Conservation (phyloP, 2,113 vertebrate genomes). For the Xenopus tropicalis region DNA sequence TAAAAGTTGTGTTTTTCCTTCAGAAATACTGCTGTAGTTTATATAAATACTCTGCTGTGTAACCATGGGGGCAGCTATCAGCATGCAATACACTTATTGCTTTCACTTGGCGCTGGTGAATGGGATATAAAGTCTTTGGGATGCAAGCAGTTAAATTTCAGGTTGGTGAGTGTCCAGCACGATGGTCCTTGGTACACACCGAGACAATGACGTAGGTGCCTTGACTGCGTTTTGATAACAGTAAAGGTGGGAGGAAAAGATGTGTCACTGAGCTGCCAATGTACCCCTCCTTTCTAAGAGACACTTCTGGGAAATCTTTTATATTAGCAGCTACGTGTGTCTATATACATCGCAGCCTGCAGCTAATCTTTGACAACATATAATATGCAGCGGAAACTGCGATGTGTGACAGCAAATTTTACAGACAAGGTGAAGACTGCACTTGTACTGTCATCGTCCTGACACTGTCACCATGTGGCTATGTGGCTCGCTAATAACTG, state of each 20-base stretch:
- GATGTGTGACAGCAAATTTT: slow-evolving; percentile 19
- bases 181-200: not conserved
- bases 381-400: not conserved
- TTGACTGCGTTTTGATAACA: not conserved
- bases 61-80: no score
- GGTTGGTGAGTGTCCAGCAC: not conserved
- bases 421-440: slow-evolving; percentile 11
- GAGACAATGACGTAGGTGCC: not conserved
- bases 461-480: slow-evolving; percentile 19
- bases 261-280: slow-evolving; percentile 1
- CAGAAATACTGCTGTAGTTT: no score
- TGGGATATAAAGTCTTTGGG: no score
- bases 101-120: no score
- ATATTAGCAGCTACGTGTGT: slow-evolving; percentile 14
- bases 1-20: no score
- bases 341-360: slow-evolving; percentile 19
- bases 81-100: no score
- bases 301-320: slow-evolving; percentile 23
- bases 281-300: not conserved
- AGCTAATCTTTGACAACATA: slow-evolving; percentile 8
- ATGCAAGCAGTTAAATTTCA: not conserved
- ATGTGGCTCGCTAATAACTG: slow-evolving; percentile 30
- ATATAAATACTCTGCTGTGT: no score
- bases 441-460: slow-evolving; percentile 2
- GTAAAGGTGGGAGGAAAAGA: slow-evolving; percentile 2